Conservation (phyloP, 2,888 invertebrate genomes). For the Reticulitermes lucifugus region DNA sequence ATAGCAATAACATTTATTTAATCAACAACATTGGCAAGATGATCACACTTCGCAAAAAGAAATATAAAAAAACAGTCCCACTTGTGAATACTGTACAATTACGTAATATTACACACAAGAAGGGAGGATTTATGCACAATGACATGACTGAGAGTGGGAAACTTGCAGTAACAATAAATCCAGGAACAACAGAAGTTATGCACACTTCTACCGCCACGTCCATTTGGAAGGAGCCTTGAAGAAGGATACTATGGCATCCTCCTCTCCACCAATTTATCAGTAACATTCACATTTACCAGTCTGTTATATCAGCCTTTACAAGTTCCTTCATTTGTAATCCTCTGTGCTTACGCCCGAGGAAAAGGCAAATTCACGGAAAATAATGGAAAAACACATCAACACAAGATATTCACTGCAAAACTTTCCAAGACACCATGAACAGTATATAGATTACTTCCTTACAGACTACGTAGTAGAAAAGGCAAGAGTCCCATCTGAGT, state of each 20-base stretch:
- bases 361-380: slow-evolving; percentile 41
- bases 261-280: background rate
- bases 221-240: background rate
- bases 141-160: slow-evolving; percentile 23
- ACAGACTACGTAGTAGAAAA: slow-evolving; percentile 40
- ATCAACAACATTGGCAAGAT: slow-evolving; percentile 52
- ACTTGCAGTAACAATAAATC: slow-evolving; percentile 32
- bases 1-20: slow-evolving; percentile 52
- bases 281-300: slow-evolving; percentile 30
- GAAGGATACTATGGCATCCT: background rate
- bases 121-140: slow-evolving; percentile 26
- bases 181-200: slow-evolving; percentile 24
- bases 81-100: slow-evolving; percentile 50
- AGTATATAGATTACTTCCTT: slow-evolving; percentile 36
- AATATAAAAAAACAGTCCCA: slow-evolving; percentile 49
- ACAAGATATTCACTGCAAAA: slow-evolving; percentile 35
- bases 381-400: slow-evolving; percentile 29
- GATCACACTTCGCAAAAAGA: slow-evolving; percentile 50
- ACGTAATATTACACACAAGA: slow-evolving; percentile 47
- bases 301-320: slow-evolving; percentile 36
- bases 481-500: slow-evolving; percentile 34
- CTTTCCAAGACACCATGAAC: slow-evolving; percentile 40
- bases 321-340: slow-evolving; percentile 28
- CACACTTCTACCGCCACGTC: slow-evolving; percentile 9
- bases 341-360: slow-evolving; percentile 15